Base-by-base conservation (phyloP, 2,888 invertebrate species). In the Heliconius erato region DNA sequence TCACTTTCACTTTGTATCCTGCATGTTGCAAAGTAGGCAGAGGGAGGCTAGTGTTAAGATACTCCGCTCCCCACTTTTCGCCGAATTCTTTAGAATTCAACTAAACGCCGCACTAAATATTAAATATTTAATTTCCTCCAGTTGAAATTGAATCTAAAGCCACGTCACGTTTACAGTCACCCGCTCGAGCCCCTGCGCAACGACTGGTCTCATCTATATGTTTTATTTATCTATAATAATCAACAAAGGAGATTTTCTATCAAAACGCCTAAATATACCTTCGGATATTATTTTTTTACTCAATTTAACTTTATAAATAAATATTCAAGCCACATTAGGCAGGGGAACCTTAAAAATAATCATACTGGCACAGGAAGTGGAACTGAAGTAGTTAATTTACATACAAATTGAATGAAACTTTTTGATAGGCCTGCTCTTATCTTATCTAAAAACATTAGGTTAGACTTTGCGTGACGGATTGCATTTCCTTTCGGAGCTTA, bases 381-480 rank as follows among this genome's bases (percentile, higher is more conserved):
- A 54, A 59, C 32, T 6, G 12, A 32, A 76, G 32, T 59, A 63
- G 59, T 35, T 76, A 63, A 76, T 76, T 76, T 76, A 35, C 76
- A 74, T 74, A 74, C 74, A 74, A 74, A 74, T 74, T n/a, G 74
- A 59, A 32, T 74, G 74, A 74, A 74, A 74, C 74, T 59, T 72
- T 72, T 72, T 72, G 44, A 44, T 72, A 72, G 71, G 44, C 14
- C n/a, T 40, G 12, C 40, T 40, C 40, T 71, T 71, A 40, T 44
- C 44, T 72, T 72, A 72, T 72, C 71, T 72, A 26, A 16, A 71
- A 26, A 44, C 71, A 44, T 44, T 72, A 72, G 71, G 40, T 11
- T 72, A 14, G 5, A 23, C 44, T 71, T 44, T 72, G 44, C 71
- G 40, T 72, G 71, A 44, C 44, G 71, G n/a, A 72, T 72, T 72